Base-by-base conservation (phyloP, 2,797 vertebrate genomes). In the Peromyscus nudipes region DNA sequence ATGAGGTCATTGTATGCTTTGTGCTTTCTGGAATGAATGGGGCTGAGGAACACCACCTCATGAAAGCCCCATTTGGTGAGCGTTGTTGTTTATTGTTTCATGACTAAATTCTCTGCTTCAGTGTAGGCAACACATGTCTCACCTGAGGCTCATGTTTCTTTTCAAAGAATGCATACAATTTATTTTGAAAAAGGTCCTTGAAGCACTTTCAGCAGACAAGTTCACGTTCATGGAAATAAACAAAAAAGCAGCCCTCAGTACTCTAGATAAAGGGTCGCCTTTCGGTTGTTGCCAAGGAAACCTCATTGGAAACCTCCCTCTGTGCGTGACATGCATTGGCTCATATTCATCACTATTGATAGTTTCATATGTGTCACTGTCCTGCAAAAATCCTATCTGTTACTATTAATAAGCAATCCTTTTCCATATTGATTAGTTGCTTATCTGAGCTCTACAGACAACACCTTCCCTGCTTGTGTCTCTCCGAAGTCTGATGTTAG, bases 381-480 rank as follows among this genome's bases (percentile, higher is more conserved):
- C 89, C 96, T 88, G 89, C 46, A 96, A 96, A 98, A 98, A 96
- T 97, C 92, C 97, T 98, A 94, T 98, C 96, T 97, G 95, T 97
- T 98, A 95, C 97, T 97, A 97, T 98, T 97, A 98, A 98, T 98
- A 98, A 98, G 79, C 71, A 96, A 93, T 85, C 95, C 55, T 95
- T 97, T 95, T 91, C 96, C 71, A 88, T 92, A 98, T 97, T 97
- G 98, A 98, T 97, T 95, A 97, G 94, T 84, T 95, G 97, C 98
- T 98, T 98, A 98, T 98, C 98, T 95, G 91, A 96, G 83, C 80
- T 94, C 95, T 93, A 96, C 97, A 97, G 97, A 92, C 94, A 96
- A 92, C 94, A 76, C 67, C 76, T 40, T 91, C 92, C 21, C 77
- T 92, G 86, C 95, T 96, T 97, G 92, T 95, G 94, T 97, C 79